Evolutionary conservation across 1,140 invertebrate genomes (phyloP).

Genomic region (Littorina saxatilis): DNA sequence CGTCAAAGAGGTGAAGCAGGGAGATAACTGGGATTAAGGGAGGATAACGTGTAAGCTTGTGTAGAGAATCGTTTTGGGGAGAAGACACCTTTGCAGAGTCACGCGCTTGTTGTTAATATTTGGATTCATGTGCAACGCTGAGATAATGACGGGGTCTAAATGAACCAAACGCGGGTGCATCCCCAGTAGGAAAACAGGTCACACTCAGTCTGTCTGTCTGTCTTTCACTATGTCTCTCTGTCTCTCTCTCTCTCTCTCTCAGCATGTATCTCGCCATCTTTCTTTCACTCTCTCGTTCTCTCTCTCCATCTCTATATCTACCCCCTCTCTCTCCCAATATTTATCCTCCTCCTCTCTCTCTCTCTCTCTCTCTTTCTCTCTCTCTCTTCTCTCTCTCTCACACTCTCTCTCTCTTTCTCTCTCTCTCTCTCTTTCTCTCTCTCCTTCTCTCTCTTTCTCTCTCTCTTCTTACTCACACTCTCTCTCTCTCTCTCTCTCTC

Average conservation of each 20-base stretch:
- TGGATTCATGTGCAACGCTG: no score
- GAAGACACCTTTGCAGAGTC: no score
- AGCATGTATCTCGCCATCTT: not conserved
- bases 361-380: not conserved
- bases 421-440: not conserved
- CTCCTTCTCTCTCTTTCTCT: not conserved
- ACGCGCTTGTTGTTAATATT: no score
- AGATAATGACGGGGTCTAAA: not conserved
- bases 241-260: not conserved
- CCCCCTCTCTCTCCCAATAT: no score
- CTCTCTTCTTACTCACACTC: not conserved
- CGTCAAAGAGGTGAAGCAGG: no score
- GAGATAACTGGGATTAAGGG: no score
- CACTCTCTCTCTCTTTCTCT: not conserved
- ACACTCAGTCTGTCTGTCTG: no score
- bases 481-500: not conserved
- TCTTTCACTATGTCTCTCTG: no score
- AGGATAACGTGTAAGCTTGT: no score
- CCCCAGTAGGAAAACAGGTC: not conserved
- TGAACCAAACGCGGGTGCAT: not conserved
- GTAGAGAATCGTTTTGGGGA: no score
- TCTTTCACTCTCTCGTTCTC: not conserved
- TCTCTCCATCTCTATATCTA: no score
- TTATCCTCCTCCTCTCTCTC: no score
- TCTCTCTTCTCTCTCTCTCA: not conserved